Conservation (phyloP, 2,113 vertebrate species). For the Anhinga rufa region DNA sequence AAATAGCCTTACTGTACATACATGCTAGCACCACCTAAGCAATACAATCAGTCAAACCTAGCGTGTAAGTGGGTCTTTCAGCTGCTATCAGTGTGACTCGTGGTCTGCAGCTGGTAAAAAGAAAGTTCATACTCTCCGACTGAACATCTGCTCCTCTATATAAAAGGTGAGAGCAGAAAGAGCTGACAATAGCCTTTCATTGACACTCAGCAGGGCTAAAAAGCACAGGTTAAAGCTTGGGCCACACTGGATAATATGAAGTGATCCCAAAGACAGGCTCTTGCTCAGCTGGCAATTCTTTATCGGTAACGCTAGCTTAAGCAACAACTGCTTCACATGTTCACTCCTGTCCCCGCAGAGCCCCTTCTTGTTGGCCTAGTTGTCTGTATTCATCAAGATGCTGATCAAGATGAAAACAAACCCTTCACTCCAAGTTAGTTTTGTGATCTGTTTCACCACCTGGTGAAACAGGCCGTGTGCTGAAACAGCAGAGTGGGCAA, state of each 20-base stretch:
- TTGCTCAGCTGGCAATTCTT: neutral
- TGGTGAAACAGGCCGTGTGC: neutral
- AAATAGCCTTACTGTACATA: neutral
- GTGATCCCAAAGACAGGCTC: neutral
- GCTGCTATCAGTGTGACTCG: neutral
- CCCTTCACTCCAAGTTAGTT: neutral
- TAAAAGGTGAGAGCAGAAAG: neutral
- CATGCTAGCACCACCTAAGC: neutral
- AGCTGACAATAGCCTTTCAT: neutral
- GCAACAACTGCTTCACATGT: neutral
- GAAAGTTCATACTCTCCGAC: neutral
- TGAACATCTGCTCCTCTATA: neutral
- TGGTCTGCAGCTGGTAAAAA: neutral
- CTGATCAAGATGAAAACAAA: neutral
- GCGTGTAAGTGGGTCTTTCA: accelerated
- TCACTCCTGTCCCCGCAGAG: neutral
- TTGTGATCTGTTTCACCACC: neutral
- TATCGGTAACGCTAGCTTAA: neutral
- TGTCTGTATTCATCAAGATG: neutral
- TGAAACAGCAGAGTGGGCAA: neutral
- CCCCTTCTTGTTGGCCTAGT: neutral
- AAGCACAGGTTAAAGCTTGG: neutral
- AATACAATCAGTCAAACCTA: neutral
- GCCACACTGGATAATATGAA: neutral
- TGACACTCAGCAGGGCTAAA: neutral